phyloP scores from a whole-genome alignment of 2,797 vertebrate species.

The Botia kubotai region DNA sequence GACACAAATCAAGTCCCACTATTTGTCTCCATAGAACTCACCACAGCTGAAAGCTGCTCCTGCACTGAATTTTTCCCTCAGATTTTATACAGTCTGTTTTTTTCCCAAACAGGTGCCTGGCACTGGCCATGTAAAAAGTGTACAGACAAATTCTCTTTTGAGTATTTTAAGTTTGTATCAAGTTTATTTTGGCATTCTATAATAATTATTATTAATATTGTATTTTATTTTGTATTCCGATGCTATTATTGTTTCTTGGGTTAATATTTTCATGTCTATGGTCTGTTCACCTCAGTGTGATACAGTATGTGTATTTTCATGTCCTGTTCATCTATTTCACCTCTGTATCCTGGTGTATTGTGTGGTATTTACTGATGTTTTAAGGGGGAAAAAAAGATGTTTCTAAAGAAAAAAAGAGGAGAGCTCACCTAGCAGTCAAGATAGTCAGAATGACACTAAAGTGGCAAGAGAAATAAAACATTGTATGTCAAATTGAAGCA shows the following conservation, averaged over 20 bases:
- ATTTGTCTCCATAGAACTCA: conserved; percentile 58
- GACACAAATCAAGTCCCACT: conserved; percentile 31
- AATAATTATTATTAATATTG: conserved; percentile 71
- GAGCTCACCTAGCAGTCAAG: background rate
- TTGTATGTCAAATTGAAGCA: conserved; percentile 36
- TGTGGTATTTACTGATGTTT: conserved; percentile 76
- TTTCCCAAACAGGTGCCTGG: conserved; percentile 81
- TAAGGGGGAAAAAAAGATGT: conserved; percentile 55
- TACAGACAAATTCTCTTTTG: conserved; percentile 78
- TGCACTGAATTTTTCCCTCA: conserved; percentile 68
- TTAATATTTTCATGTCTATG: conserved; percentile 67
- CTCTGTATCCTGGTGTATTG: conserved; percentile 70
- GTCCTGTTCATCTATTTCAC: conserved; percentile 55
- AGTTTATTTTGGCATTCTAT: conserved; percentile 79
- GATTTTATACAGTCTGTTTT: conserved; percentile 71
- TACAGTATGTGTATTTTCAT: conserved; percentile 73
- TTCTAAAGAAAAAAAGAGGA: conserved; percentile 1
- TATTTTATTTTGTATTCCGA: conserved; percentile 75
- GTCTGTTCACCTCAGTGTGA: conserved; percentile 74
- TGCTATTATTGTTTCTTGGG: conserved; percentile 65
- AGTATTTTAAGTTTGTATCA: conserved; percentile 62
- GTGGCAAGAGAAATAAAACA: conserved; percentile 55
- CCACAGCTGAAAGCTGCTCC: conserved; percentile 7
- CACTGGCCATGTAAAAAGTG: conserved; percentile 82
- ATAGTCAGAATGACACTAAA: conserved; percentile 33